phyloP scores from a whole-genome alignment of 1,140 invertebrate species.

The Lasioglossum baleicum region DNA sequence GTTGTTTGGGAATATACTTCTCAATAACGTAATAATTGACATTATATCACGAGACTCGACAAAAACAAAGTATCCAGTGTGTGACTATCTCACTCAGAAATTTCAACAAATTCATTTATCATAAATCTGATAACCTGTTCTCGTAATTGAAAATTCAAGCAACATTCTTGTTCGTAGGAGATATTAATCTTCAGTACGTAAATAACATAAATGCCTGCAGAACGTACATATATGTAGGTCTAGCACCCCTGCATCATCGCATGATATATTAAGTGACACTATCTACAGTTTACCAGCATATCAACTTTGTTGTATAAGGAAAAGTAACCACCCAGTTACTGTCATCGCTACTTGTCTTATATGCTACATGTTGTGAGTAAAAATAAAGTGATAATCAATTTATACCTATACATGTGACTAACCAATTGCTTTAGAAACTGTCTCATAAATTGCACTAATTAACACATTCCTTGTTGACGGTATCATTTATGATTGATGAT shows the following conservation, averaged over 20 bases:
- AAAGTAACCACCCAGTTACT: not conserved
- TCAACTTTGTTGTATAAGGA: not conserved
- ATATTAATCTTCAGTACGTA: not conserved
- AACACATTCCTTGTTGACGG: not conserved
- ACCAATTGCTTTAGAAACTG: not conserved
- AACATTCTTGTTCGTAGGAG: not conserved
- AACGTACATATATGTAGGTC: not conserved
- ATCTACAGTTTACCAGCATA: not conserved
- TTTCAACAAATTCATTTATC: not conserved
- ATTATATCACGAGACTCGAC: too few relatives aligned
- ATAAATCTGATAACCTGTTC: not conserved
- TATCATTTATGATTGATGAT: not conserved
- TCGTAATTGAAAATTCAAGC: not conserved
- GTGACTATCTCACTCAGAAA: not conserved
- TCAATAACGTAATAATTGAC: too few relatives aligned
- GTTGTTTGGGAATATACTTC: too few relatives aligned
- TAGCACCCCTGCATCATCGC: not conserved
- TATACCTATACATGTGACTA: not conserved
- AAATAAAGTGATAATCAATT: not conserved
- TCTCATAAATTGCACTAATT: not conserved
- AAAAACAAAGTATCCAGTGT: too few relatives aligned
- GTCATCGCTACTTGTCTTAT: not conserved
- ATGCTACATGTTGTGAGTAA: not conserved
- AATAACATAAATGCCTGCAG: not conserved
- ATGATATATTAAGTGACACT: not conserved